phyloP scores from a whole-genome alignment of 2,113 vertebrate genomes.

The Oxygymnocypris stewartii region DNA sequence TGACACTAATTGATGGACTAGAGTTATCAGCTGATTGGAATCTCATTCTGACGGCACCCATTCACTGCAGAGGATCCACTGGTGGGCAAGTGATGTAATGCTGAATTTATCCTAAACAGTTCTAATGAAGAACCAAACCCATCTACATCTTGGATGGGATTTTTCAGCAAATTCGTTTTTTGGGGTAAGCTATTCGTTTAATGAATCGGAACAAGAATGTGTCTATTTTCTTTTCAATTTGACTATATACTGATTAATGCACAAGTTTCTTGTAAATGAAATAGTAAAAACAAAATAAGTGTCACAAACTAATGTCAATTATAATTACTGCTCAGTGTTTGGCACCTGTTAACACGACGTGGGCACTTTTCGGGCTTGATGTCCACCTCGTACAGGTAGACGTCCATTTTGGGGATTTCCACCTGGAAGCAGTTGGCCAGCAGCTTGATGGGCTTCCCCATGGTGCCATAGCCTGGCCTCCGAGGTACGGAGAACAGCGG shows the following conservation, averaged over 20 bases:
- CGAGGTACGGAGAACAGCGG: slow-evolving; percentile 91
- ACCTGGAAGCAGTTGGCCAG: slow-evolving; percentile 99
- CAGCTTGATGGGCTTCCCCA: slow-evolving; percentile 97
- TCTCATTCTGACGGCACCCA: neutral
- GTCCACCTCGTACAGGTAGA: slow-evolving; percentile 97
- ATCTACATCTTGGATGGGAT: no score
- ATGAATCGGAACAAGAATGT: no score
- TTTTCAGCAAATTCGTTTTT: no score
- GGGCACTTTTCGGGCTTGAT: slow-evolving; percentile 98
- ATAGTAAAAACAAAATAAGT: neutral
- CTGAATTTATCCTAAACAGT: neutral
- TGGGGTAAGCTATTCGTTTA: no score
- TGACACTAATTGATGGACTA: neutral
- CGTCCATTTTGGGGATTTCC: slow-evolving; percentile 98
- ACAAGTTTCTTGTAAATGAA: neutral
- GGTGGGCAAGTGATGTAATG: neutral
- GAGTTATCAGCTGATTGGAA: neutral
- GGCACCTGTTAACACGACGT: slow-evolving; percentile 93
- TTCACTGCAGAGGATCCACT: neutral
- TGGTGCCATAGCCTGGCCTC: slow-evolving; percentile 94
- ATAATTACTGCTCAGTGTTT: neutral
- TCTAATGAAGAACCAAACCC: no score
- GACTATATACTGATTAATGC: neutral
- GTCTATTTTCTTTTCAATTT: neutral
- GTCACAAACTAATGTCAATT: neutral